Conservation (phyloP, 30 jellyfish, hydroid and myxozoan species). For the Pseudorhiza aurosa region DNA sequence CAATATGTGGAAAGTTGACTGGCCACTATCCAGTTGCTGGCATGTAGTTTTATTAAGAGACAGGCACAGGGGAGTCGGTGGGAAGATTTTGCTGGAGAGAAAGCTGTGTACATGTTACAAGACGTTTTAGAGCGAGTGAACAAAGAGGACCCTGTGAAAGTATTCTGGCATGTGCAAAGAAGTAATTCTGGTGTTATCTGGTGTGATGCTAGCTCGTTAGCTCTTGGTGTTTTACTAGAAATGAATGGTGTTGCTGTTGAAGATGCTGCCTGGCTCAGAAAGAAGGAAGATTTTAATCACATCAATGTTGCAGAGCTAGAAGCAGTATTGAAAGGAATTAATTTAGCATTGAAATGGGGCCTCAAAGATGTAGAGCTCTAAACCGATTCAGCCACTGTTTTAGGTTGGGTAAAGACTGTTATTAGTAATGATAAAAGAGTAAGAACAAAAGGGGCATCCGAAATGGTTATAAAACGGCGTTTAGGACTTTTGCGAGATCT, state of each 20-base stretch:
- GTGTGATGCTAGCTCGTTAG: slow-evolving; percentile 54
- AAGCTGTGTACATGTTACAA: not conserved
- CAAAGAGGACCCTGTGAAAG: slow-evolving; percentile 33
- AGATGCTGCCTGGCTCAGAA: slow-evolving; percentile 60
- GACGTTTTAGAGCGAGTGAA: slow-evolving; percentile 4
- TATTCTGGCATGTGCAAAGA: slow-evolving; percentile 25
- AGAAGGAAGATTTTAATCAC: slow-evolving; percentile 16
- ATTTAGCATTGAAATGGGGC: slow-evolving; percentile 24
- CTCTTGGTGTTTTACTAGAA: slow-evolving; percentile 32
- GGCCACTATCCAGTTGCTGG: slow-evolving; percentile 56
- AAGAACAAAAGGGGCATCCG: slow-evolving; percentile 4
- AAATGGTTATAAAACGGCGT: slow-evolving; percentile 17
- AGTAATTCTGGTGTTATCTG: slow-evolving; percentile 9
- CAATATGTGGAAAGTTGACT: slow-evolving; percentile 35
- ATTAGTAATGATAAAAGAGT: not conserved
- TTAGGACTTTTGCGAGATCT: not conserved
- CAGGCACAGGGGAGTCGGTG: slow-evolving; percentile 13
- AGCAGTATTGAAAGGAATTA: slow-evolving; percentile 34
- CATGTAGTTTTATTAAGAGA: slow-evolving; percentile 20
- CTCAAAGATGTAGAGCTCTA: slow-evolving; percentile 3
- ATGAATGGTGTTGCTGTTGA: slow-evolving; percentile 37
- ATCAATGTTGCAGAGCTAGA: slow-evolving; percentile 47
- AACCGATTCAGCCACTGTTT: slow-evolving; percentile 38
- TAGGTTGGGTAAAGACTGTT: slow-evolving; percentile 10
- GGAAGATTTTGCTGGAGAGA: slow-evolving; percentile 12